These are phyloP conservation scores for Chrysolina americana DNA, from an alignment of 2,888 invertebrate species.

Conservation along the genomic window DNA sequence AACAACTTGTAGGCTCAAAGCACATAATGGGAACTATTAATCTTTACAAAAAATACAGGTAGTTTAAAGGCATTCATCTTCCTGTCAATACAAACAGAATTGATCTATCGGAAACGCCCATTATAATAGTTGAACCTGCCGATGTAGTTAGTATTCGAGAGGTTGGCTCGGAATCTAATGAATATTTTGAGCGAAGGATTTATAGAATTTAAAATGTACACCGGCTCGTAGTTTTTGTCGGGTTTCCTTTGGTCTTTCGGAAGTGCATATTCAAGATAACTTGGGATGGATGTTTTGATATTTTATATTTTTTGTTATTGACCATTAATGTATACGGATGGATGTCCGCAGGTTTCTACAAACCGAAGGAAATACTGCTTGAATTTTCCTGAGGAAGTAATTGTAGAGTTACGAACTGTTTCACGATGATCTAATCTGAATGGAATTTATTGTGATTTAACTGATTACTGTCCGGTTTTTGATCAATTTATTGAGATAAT, in stretches of 20 bases:
- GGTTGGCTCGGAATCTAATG: constrained; percentile 14
- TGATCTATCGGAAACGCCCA: constrained; percentile 59
- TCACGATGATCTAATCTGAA: too few relatives aligned
- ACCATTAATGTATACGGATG: neutral
- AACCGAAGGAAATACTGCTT: too few relatives aligned
- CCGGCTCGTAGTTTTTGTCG: constrained; percentile 4
- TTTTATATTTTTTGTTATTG: neutral
- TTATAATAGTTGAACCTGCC: constrained; percentile 41
- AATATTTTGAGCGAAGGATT: constrained; percentile 1
- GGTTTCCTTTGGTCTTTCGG: neutral
- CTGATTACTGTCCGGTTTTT: too few relatives aligned
- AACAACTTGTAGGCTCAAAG: constrained; percentile 35
- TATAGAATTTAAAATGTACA: constrained; percentile 1
- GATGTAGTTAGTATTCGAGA: neutral
- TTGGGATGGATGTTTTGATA: neutral
- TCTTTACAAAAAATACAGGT: constrained; percentile 44
- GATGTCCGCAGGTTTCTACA: neutral
- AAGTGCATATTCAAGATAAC: neutral
- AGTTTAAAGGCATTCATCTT: constrained; percentile 53
- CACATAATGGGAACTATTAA: constrained; percentile 44
- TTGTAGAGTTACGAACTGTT: too few relatives aligned
- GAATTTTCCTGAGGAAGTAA: too few relatives aligned
- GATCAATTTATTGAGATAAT: too few relatives aligned
- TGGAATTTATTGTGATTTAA: too few relatives aligned
- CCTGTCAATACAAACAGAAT: constrained; percentile 62